Evolutionary conservation across 2,888 invertebrate species (phyloP), one percentile per base, ranked within the genome.

Genomic region (Parasteatoda lunata): DNA sequence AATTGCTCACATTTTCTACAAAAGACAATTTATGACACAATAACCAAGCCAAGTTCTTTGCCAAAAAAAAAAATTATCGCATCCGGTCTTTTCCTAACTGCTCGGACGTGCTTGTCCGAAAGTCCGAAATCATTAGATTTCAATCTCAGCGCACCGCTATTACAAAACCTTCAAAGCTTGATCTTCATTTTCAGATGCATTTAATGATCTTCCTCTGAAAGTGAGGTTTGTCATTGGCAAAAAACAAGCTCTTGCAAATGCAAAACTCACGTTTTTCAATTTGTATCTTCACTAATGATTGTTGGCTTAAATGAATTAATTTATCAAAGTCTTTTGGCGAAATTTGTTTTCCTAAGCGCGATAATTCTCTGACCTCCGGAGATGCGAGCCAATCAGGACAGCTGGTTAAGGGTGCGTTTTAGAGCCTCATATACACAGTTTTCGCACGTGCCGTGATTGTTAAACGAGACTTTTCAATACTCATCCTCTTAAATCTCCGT

Each of bases 221-320:
- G 30, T 30, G 30, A 30, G 30, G 30, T 30, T 30, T 30, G 30
- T 30, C 30, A 30, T 30, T 30, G 30, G 30, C 30, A 30, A 30
- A 30, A 30, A 30, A 30, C 30, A 30, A 1, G 30, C 2, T 30
- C 30, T 30, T 30, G 30, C 30, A 30, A 30, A 30, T 30, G 30
- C 30, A 30, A 30, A 30, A 30, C 47, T 68, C 79, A 79, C 75
- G 75, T 85, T 85, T 79, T 79, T 76, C 75, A 75, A 79, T 79
- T 79, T 85, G 51, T 51, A 64, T 4, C 59, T 59, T 59, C 30
- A 64, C 59, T 78, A 85, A 85, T 79, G 84, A 76, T 54, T 48
- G 13, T 70, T 6, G 49, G 13, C 66, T 48, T 51, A 79, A 79
- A 76, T 79, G 79, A 75, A 85, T 79, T 75, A 85, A 85, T 79